phyloP scores from a whole-genome alignment of 2,888 invertebrate genomes.

The Napeogenes sylphis region DNA sequence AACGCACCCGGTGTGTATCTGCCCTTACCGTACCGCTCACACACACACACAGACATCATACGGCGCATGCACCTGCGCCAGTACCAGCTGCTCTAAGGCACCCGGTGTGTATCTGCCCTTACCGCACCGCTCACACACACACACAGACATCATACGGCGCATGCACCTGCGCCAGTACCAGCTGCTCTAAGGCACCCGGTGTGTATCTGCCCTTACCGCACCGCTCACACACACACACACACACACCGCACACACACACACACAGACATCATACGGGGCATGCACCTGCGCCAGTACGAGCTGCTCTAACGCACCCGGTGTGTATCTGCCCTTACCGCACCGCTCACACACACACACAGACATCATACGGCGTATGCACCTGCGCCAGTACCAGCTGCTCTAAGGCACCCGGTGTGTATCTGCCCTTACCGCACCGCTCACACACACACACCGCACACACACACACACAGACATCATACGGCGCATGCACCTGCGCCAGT shows the following conservation, averaged over 20 bases:
- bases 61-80: too few relatives aligned
- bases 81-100: constrained; percentile 87
- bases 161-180: too few relatives aligned
- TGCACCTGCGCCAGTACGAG: constrained; percentile 36
- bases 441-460: constrained; percentile 2
- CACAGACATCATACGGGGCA: not conserved
- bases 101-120: constrained; percentile 16
- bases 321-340: constrained; percentile 1
- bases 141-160: too few relatives aligned
- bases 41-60: not conserved
- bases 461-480: too few relatives aligned
- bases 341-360: not conserved
- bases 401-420: constrained; percentile 67
- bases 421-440: not conserved
- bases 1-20: constrained; percentile 51
- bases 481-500: too few relatives aligned
- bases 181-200: constrained; percentile 87
- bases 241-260: not conserved
- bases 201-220: constrained; percentile 7
- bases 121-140: constrained; percentile 4
- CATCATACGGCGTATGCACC: too few relatives aligned
- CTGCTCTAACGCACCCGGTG: constrained; percentile 86
- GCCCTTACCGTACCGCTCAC: constrained; percentile 1
- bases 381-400: constrained; percentile 82
- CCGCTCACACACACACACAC: constrained; percentile 6